phyloP scores from a whole-genome alignment of 2,113 vertebrate species.

The Puffinus mauretanicus region DNA sequence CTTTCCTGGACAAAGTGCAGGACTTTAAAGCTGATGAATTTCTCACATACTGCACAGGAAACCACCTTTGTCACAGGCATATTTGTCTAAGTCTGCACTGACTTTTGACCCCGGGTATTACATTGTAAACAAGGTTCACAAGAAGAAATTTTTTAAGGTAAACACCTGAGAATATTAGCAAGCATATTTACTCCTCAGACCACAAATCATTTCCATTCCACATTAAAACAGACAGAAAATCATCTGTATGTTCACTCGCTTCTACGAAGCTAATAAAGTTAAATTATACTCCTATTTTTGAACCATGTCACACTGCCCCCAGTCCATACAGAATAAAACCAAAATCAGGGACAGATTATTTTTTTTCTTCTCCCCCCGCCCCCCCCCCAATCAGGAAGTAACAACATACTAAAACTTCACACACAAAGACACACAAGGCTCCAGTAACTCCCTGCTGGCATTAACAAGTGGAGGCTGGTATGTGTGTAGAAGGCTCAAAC shows the following conservation, averaged over 20 bases:
- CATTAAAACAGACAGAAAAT: neutral
- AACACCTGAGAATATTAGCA: neutral
- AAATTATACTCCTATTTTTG: neutral
- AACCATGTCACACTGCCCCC: neutral
- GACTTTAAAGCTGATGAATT: neutral
- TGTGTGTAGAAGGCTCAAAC: neutral
- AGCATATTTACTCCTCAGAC: neutral
- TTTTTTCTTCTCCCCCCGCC: too few species aligned
- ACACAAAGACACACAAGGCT: neutral
- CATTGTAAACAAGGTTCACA: neutral
- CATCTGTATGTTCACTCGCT: neutral
- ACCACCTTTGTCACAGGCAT: neutral
- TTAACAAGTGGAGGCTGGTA: neutral
- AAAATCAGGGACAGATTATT: neutral
- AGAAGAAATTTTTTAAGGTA: neutral
- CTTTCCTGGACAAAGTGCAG: neutral
- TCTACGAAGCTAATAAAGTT: neutral
- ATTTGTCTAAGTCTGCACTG: neutral
- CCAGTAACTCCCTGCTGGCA: neutral
- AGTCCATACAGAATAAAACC: neutral
- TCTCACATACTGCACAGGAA: neutral
- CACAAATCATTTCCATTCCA: neutral
- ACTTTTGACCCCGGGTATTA: neutral
- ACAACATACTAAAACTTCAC: neutral
- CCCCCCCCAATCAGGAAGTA: neutral